A percentile compares a stretch with the other conserved stretches of the same genome.
phyloP scores from a whole-genome alignment of 2,888 invertebrate species.

The Synergus gifuensis region DNA sequence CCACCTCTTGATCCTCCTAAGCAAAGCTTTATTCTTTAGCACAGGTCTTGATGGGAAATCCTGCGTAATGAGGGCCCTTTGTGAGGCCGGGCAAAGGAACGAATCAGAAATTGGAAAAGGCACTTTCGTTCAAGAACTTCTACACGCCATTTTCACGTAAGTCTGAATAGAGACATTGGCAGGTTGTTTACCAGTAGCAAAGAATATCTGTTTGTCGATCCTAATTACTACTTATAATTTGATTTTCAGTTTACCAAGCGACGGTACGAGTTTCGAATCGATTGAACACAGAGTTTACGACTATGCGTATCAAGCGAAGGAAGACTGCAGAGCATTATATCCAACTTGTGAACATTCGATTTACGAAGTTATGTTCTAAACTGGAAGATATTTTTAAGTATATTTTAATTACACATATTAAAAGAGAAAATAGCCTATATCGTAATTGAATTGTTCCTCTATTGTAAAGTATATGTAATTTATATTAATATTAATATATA shows the following conservation, averaged over 20 bases:
- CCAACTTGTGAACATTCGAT: slow-evolving; percentile 77
- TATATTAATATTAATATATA: too few relatives aligned
- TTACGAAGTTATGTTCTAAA: slow-evolving; percentile 69
- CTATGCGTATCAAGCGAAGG: slow-evolving; percentile 74
- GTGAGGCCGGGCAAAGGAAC: slow-evolving; percentile 83
- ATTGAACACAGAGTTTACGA: slow-evolving; percentile 75
- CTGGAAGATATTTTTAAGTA: background rate
- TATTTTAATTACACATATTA: background rate
- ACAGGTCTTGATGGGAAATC: slow-evolving; percentile 86
- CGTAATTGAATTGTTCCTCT: too few relatives aligned
- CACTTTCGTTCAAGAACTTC: slow-evolving; percentile 73
- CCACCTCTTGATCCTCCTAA: slow-evolving; percentile 53
- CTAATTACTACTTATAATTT: slow-evolving; percentile 38
- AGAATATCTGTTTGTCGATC: slow-evolving; percentile 9
- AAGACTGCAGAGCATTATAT: slow-evolving; percentile 78
- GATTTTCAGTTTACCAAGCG: slow-evolving; percentile 66
- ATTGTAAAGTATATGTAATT: background rate
- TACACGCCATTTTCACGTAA: slow-evolving; percentile 74
- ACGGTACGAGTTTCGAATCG: slow-evolving; percentile 69
- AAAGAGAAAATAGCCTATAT: background rate
- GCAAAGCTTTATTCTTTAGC: slow-evolving; percentile 76
- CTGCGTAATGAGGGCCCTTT: slow-evolving; percentile 86
- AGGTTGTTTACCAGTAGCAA: slow-evolving; percentile 23
- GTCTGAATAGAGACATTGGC: slow-evolving; percentile 47
- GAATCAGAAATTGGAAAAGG: slow-evolving; percentile 67